phyloP scores from a whole-genome alignment of 2,888 invertebrate genomes.

The Diaphora mendica region DNA sequence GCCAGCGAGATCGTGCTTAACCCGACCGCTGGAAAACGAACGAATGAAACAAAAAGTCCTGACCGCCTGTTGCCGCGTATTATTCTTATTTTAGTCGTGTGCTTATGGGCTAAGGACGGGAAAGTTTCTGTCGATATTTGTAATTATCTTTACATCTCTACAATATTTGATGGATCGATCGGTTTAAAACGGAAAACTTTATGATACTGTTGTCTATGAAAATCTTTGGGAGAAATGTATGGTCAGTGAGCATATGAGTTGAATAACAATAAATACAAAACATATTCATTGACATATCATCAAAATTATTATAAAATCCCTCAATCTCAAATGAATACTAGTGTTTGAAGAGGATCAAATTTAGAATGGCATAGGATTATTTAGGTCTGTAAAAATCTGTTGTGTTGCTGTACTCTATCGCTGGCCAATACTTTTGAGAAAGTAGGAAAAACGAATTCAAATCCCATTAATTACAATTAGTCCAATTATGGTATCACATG shows the following conservation, averaged over 20 bases:
- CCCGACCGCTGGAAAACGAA: constrained; percentile 53
- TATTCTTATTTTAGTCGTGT: constrained; percentile 64
- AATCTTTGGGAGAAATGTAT: neutral
- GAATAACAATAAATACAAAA: neutral
- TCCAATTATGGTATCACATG: neutral
- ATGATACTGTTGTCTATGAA: neutral
- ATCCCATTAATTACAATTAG: neutral
- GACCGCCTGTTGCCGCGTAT: constrained; percentile 60
- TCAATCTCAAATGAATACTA: too few relatives aligned
- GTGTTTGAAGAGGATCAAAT: neutral
- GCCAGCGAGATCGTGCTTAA: constrained; percentile 55
- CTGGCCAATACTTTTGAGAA: neutral
- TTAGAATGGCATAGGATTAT: neutral
- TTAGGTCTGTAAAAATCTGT: neutral
- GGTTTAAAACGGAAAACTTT: neutral
- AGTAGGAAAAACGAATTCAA: neutral
- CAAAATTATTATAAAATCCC: neutral
- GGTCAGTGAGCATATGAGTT: neutral
- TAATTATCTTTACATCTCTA: neutral
- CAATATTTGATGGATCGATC: neutral
- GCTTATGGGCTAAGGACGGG: constrained; percentile 38
- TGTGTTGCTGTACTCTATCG: neutral
- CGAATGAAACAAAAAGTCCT: constrained; percentile 52
- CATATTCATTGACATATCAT: neutral
- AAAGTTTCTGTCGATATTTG: constrained; percentile 11